Conservation (phyloP, 2,113 vertebrate genomes). For the Pao palembangensis region DNA sequence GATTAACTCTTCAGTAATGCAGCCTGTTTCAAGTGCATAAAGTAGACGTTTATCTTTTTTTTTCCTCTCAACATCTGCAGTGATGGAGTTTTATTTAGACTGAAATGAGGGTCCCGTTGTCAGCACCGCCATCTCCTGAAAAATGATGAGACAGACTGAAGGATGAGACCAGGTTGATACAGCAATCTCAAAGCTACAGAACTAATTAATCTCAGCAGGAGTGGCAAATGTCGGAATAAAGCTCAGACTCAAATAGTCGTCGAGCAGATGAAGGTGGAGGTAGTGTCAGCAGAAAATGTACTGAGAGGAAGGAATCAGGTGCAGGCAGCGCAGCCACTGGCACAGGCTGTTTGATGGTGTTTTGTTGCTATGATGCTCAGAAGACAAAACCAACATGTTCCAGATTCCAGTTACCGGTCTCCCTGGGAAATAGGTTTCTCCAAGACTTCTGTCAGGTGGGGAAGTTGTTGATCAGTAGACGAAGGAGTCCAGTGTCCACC, state of each 20-base stretch:
- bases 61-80: conserved; percentile 27
- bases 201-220: conserved; percentile 58
- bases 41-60: conserved; percentile 26
- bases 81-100: conserved; percentile 21
- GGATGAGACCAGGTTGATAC: conserved; percentile 37
- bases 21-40: conserved; percentile 17
- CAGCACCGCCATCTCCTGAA: conserved; percentile 3
- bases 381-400: neutral
- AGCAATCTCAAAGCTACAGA: conserved; percentile 43
- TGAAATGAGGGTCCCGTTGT: conserved; percentile 2
- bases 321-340: conserved; percentile 1
- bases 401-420: too few relatives aligned
- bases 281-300: conserved; percentile 20
- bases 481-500: too few relatives aligned
- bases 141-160: conserved; percentile 37
- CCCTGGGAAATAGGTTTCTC: too few relatives aligned
- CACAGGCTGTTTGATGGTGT: neutral
- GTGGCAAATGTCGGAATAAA: conserved; percentile 40
- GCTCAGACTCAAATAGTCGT: conserved; percentile 22
- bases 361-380: neutral
- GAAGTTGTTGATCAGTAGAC: too few relatives aligned
- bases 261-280: conserved; percentile 4
- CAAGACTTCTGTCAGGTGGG: too few relatives aligned
- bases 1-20: conserved; percentile 24
- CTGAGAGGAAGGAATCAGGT: conserved; percentile 16